Percentiles rank a stretch among this genome's conserved stretches.
These are phyloP conservation scores for Motacilla alba DNA, from an alignment of 2,113 vertebrate genomes.

Conservation along the genomic window DNA sequence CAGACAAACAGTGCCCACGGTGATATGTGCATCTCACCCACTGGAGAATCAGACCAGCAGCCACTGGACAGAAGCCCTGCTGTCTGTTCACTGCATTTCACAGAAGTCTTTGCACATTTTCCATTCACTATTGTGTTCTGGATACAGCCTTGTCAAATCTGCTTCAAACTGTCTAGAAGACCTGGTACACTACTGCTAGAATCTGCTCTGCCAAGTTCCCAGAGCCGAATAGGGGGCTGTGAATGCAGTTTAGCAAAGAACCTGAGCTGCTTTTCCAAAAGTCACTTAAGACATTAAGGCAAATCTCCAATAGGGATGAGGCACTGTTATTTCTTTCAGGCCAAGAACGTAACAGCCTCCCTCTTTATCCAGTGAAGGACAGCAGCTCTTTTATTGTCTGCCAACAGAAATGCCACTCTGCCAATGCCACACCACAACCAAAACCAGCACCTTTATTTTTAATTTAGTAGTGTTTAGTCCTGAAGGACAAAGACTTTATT, in stretches of 20 bases:
- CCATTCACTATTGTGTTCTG: neutral
- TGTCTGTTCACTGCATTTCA: neutral
- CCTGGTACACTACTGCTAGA: neutral
- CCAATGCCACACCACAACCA: neutral
- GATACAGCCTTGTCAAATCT: neutral
- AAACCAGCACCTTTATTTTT: neutral
- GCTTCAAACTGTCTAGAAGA: neutral
- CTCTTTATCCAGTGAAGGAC: neutral
- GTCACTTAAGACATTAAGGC: neutral
- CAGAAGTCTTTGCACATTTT: neutral
- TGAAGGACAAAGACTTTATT: slow-evolving; percentile 1
- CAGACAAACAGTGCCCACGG: neutral
- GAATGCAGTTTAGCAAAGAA: neutral
- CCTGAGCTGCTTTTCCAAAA: neutral
- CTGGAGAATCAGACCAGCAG: neutral
- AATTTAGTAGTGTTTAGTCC: neutral
- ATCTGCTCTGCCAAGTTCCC: neutral
- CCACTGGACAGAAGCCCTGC: neutral
- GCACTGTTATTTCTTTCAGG: neutral
- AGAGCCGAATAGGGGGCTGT: neutral
- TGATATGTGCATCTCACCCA: neutral
- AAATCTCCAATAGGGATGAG: neutral
- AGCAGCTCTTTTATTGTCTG: neutral
- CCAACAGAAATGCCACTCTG: neutral
- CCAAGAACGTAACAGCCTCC: neutral